Evolutionary conservation across 2,888 invertebrate species (phyloP), one percentile per base, ranked within the genome.

Genomic region (Athalia circularis): DNA sequence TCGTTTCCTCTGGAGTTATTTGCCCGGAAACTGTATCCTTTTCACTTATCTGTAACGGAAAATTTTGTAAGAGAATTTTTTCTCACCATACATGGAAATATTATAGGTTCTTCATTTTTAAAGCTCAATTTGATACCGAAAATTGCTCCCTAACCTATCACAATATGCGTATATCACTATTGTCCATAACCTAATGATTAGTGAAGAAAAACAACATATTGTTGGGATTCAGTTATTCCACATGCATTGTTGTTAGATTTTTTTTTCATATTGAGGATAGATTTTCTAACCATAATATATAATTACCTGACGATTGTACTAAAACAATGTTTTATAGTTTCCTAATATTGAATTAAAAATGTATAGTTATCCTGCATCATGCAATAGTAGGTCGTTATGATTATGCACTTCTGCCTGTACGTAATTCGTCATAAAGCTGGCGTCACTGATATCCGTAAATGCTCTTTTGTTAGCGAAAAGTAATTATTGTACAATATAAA

Each of bases 131-230:
- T 48, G 8, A 29, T 43, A 76, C 11, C 29, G 65, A 45, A n/a
- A 68, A 68, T 54, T 65, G n/a, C 68, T 65, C 13, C 78, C 78
- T 82, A 82, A 82, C 81, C 85, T 87, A 79, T 78, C 70, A 67
- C 78, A 79, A 79, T 81, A 79, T 80, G 78, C 80, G 85, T 87
- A 80, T 76, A 72, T 59, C 78, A 78, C 77, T 80, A 78, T 79
- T 77, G 52, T 81, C 82, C 81, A 84, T 86, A 86, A 87, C 86
- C 85, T 84, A 81, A 79, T 80, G 81, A 81, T 78, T 13, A 7
- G n/a, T 6, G 6, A 13, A n/a, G 52, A 79, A 78, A 81, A 81
- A 86, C 86, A 86, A 87, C 87, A 87, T 87, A 87, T 87, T 87
- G 87, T 85, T 84, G 72, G 74, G 74, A 59, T 77, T 81, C 80